These are phyloP conservation scores for Ryuthela nishihirai DNA, from an alignment of 2,888 invertebrate genomes.

Conservation along the genomic window DNA sequence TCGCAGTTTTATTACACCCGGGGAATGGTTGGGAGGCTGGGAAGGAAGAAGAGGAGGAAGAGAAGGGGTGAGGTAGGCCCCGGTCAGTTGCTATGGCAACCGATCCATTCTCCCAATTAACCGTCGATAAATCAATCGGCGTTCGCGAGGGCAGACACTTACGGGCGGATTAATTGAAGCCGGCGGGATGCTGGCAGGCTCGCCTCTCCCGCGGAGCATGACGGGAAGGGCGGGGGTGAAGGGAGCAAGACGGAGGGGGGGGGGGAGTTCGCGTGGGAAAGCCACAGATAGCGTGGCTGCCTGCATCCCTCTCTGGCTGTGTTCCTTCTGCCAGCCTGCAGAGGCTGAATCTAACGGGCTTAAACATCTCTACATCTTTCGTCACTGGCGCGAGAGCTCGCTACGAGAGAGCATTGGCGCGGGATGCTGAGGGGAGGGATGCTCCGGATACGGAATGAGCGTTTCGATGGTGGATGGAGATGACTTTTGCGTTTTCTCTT, in stretches of 20 bases:
- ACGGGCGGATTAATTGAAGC: conserved; percentile 39
- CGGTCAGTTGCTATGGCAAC: conserved; percentile 41
- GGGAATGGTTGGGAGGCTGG: conserved; percentile 5
- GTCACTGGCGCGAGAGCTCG: too few relatives aligned
- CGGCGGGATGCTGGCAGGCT: conserved; percentile 12
- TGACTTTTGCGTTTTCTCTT: too few relatives aligned
- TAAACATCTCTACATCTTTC: too few relatives aligned
- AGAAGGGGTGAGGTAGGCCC: conserved; percentile 29
- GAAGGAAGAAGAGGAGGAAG: not conserved
- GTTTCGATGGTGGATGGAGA: too few relatives aligned
- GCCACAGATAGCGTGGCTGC: conserved; percentile 22
- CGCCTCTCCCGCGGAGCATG: conserved; percentile 1
- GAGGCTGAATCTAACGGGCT: too few relatives aligned
- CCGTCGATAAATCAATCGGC: conserved; percentile 43
- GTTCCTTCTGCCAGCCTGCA: conserved; percentile 10
- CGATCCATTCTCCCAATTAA: conserved; percentile 43
- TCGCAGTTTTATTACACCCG: conserved; percentile 33
- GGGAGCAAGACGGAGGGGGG: not conserved
- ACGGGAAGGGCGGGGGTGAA: conserved; percentile 1
- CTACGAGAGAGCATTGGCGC: too few relatives aligned
- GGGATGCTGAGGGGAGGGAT: too few relatives aligned
- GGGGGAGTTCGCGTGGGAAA: conserved; percentile 26
- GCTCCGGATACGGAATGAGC: too few relatives aligned
- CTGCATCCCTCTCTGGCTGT: not conserved
- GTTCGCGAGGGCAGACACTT: conserved; percentile 35